phyloP scores from a whole-genome alignment of 2,888 invertebrate genomes.

The Euzophera pinguis region DNA sequence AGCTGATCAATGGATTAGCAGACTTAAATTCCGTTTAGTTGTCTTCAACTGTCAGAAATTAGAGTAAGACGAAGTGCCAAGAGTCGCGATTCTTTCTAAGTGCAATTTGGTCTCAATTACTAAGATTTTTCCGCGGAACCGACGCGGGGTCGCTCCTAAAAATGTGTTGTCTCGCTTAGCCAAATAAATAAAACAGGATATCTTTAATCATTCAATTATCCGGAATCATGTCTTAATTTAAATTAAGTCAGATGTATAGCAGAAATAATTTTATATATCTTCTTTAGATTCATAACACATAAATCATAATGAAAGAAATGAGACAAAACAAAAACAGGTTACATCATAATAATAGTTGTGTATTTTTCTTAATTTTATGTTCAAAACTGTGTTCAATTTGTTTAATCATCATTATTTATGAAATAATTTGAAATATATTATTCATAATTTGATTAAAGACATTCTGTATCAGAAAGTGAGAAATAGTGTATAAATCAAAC shows the following conservation, averaged over 20 bases:
- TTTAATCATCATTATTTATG: neutral
- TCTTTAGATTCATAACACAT: no score
- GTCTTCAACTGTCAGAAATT: slow-evolving; percentile 24
- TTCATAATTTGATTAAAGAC: slow-evolving; percentile 34
- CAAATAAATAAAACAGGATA: slow-evolving; percentile 41
- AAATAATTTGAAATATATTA: neutral
- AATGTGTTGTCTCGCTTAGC: slow-evolving; percentile 40
- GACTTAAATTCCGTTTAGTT: slow-evolving; percentile 1
- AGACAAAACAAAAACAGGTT: no score
- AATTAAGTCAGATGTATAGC: no score
- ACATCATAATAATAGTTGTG: no score
- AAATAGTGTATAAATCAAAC: slow-evolving; percentile 43
- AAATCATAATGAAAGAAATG: no score
- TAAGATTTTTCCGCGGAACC: slow-evolving; percentile 13
- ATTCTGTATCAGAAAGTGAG: slow-evolving; percentile 54
- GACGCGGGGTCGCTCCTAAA: neutral
- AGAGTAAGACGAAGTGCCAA: slow-evolving; percentile 76
- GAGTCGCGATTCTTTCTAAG: slow-evolving; percentile 63
- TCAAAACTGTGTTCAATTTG: no score
- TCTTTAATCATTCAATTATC: slow-evolving; percentile 29
- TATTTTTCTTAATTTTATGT: no score
- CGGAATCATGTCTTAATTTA: no score
- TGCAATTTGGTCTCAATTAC: slow-evolving; percentile 72
- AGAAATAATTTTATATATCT: no score
- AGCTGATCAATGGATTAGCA: neutral